Conservation (phyloP, 2,888 invertebrate species). For the Standfussiana lucernea region DNA sequence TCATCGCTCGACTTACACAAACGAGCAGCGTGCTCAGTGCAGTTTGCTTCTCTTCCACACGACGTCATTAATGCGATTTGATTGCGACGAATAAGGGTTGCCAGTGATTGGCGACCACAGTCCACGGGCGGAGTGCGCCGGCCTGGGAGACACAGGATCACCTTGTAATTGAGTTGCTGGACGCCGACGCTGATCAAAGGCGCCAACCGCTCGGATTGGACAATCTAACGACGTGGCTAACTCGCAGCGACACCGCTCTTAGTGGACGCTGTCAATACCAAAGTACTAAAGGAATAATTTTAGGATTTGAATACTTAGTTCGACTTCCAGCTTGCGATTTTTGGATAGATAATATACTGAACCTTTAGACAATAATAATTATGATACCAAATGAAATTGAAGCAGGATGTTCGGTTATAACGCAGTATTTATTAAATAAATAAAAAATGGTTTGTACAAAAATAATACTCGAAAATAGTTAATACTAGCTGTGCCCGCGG, state of each 20-base stretch:
- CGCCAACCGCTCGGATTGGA: neutral
- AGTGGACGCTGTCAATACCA: neutral
- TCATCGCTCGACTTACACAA: neutral
- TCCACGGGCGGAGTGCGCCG: neutral
- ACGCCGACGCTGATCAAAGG: constrained; percentile 7
- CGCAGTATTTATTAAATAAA: no score
- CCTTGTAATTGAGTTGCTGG: neutral
- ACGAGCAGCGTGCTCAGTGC: neutral
- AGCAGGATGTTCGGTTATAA: neutral
- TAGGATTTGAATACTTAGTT: neutral
- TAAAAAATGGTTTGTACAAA: no score
- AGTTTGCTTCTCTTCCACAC: neutral
- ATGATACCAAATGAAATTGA: neutral
- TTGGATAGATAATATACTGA: neutral
- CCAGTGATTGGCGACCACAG: constrained; percentile 13
- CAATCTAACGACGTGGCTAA: neutral
- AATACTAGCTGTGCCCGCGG: no score
- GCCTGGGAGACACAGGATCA: no score
- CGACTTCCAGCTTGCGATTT: neutral
- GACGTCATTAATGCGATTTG: neutral
- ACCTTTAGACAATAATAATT: neutral
- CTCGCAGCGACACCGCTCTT: neutral
- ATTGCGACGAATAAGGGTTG: neutral
- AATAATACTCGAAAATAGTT: no score
- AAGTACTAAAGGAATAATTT: neutral